Evolutionary conservation across 2,888 invertebrate species (phyloP), one percentile per base, ranked within the genome.

Genomic region (Melieria crassipennis): DNA sequence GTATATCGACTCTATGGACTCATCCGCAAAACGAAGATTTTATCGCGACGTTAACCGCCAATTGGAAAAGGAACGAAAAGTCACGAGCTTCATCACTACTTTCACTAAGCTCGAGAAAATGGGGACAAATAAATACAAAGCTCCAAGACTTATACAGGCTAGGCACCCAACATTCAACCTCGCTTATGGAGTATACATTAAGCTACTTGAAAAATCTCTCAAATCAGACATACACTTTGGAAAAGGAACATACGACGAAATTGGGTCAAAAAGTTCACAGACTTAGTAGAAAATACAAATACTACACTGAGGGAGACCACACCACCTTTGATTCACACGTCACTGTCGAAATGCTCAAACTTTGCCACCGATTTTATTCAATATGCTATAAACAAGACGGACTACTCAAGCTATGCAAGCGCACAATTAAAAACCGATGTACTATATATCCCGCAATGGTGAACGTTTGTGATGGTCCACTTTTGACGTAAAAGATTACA

Each of bases 71-170:
- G 16, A 16, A 16, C 16, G 16, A 16, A 1, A 16, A 16, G 16
- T 16, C 16, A 16, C 16, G 16, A 16, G 16, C 16, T 16, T 16
- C 16, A 16, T 16, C 16, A 16, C 16, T 16, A 0, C 16, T 16
- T 16, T 16, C 16, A 16, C 16, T 1, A 16, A 16, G 16, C 16
- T 16, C 16, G 16, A 16, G 1, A 16, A 16, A 16, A 16, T 16
- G 16, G 16, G 16, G 16, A 16, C 16, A 16, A 16, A 16, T 11
- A 69, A 69, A 47, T 69, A 64, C n/a, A 62, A 62, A 62, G 46
- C 69, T 56, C 69, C 64, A 13, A 11, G 69, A 13, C 69, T 69
- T 7, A 69, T 64, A 63, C 70, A 70, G 11, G 70, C 64, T 3
- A 46, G 70, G 3, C 70, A 70, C 16, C 70, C 58, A 7, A 45